Percentiles rank a stretch among this genome's conserved stretches.
These are phyloP conservation scores for Pseudocheirus occidentalis DNA, from an alignment of 2,797 vertebrate species.

Conservation along the genomic window DNA sequence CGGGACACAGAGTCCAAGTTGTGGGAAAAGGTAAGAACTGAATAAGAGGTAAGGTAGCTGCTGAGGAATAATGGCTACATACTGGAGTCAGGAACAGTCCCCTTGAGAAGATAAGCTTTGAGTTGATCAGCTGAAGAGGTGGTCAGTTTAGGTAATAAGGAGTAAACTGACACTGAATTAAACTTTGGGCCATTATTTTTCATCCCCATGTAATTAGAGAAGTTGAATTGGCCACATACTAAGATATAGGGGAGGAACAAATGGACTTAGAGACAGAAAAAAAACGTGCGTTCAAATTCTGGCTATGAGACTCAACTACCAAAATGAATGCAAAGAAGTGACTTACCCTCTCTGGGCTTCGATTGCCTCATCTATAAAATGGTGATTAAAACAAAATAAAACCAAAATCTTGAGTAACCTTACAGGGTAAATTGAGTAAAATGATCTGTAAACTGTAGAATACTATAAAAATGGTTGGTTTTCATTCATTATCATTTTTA, in stretches of 20 bases:
- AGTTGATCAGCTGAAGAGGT: background rate
- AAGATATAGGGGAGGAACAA: background rate
- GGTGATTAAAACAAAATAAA: background rate
- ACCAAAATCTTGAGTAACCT: background rate
- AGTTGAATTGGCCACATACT: background rate
- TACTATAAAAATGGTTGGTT: background rate
- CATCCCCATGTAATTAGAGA: background rate
- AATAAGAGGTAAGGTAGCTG: background rate
- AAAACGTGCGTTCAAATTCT: background rate
- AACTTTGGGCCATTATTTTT: background rate
- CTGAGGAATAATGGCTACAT: background rate
- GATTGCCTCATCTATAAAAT: constrained; percentile 2
- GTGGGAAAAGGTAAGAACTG: background rate
- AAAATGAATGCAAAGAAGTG: background rate
- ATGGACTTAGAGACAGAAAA: background rate
- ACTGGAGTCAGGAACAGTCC: background rate
- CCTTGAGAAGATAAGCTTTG: background rate
- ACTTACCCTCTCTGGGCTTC: background rate
- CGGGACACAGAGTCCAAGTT: background rate
- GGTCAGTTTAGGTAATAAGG: background rate
- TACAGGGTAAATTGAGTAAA: background rate
- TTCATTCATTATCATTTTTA: background rate
- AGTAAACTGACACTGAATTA: background rate
- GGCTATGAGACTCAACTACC: background rate
- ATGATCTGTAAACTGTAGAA: background rate